Conservation (phyloP, 2,797 vertebrate genomes). For the Platalea minor region DNA sequence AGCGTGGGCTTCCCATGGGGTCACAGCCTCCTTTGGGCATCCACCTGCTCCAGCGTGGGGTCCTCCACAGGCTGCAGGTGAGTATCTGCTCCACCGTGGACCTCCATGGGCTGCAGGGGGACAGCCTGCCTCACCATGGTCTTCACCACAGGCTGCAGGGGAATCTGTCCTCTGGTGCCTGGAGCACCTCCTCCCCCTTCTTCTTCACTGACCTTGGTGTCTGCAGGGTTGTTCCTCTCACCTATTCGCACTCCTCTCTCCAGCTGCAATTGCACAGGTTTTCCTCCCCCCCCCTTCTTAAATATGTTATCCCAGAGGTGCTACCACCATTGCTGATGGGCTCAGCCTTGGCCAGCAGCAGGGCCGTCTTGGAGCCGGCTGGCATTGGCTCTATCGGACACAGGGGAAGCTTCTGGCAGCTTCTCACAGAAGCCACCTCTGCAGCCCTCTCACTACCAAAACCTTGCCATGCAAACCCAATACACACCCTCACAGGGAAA, state of each 20-base stretch:
- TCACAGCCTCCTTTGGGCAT: neutral
- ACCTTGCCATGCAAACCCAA: neutral
- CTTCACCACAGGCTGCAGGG: no score
- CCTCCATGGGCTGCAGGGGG: no score
- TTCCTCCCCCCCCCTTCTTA: neutral
- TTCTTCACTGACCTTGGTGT: no score
- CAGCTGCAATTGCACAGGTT: no score
- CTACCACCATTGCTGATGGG: accelerated
- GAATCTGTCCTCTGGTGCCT: no score
- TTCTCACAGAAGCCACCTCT: neutral
- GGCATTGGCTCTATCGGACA: neutral
- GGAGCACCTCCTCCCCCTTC: no score
- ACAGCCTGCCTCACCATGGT: neutral
- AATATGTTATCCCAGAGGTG: neutral
- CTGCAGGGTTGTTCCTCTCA: no score
- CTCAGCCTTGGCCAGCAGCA: accelerated
- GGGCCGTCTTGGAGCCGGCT: accelerated
- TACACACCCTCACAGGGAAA: neutral
- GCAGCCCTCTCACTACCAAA: neutral
- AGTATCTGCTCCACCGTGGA: neutral
- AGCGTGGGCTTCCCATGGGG: accelerated
- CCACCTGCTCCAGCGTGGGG: neutral
- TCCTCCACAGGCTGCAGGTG: neutral
- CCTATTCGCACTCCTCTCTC: no score
- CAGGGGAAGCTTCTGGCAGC: neutral